Conservation (phyloP, 2,888 invertebrate species). For the Tetragonisca angustula region DNA sequence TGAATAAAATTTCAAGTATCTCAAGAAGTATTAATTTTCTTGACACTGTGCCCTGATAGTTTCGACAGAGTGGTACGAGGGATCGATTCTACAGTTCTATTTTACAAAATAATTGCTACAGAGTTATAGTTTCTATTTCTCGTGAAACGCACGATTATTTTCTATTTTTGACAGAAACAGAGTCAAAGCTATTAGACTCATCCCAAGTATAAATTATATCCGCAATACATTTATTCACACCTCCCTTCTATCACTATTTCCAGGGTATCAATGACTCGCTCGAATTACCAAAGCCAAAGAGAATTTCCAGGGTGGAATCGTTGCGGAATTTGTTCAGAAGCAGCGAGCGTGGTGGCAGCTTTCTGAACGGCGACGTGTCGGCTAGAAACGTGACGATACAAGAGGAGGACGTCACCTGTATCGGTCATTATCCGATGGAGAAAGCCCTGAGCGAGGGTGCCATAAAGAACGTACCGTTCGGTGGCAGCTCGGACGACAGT, state of each 20-base stretch:
- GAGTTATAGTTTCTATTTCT: too few relatives aligned
- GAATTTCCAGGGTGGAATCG: slow-evolving; percentile 86
- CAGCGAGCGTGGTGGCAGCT: slow-evolving; percentile 74
- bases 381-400: slow-evolving; percentile 73
- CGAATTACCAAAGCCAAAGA: slow-evolving; percentile 76
- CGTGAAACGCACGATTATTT: too few relatives aligned
- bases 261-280: slow-evolving; percentile 40
- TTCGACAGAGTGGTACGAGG: too few relatives aligned
- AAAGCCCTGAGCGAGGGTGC: slow-evolving; percentile 80
- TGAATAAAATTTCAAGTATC: too few relatives aligned
- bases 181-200: too few relatives aligned
- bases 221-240: background rate
- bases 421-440: slow-evolving; percentile 76
- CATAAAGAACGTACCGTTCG: slow-evolving; percentile 67
- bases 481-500: slow-evolving; percentile 62
- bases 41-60: too few relatives aligned
- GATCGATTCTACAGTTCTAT: too few relatives aligned
- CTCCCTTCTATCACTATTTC: background rate
- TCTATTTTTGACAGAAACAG: too few relatives aligned
- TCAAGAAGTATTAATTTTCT: too few relatives aligned
- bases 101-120: too few relatives aligned
- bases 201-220: background rate
- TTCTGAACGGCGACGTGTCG: slow-evolving; percentile 58
- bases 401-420: slow-evolving; percentile 71
- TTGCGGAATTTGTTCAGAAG: slow-evolving; percentile 85